Evolutionary conservation across 2,797 vertebrate genomes (phyloP).

Genomic region (Myoxocephalus aenaeus): DNA sequence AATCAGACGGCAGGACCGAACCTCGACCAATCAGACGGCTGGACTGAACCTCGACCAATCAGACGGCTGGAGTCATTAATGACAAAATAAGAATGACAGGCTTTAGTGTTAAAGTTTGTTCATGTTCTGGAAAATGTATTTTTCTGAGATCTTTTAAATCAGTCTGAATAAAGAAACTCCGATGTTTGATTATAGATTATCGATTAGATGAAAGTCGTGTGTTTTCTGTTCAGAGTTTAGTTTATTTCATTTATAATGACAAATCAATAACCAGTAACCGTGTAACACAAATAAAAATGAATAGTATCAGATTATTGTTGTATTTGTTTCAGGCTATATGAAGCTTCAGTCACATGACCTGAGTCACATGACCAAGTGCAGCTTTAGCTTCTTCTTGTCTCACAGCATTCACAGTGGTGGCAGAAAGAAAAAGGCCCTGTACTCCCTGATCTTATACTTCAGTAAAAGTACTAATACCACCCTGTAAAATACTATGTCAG

Average conservation of each 20-base stretch:
- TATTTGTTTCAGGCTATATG: not conserved
- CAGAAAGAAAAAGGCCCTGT: no score
- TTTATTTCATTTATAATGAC: not conserved
- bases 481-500: no score
- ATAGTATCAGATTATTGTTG: not conserved
- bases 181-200: not conserved
- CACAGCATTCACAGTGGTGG: not conserved
- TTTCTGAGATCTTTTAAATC: not conserved
- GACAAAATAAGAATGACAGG: not conserved
- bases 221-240: not conserved
- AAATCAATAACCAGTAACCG: not conserved
- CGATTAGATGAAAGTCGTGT: not conserved
- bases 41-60: not conserved
- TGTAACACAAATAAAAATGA: slow-evolving; percentile 14
- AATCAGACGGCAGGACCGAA: not conserved
- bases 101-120: no score
- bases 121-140: no score
- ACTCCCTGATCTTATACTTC: no score
- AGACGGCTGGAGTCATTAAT: not conserved
- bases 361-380: not conserved
- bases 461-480: no score
- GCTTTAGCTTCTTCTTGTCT: not conserved
- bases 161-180: not conserved
- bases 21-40: not conserved
- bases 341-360: not conserved